Evolutionary conservation across 2,888 invertebrate species (phyloP), one percentile per base, ranked within the genome.

Genomic region (Theretra japonica): DNA sequence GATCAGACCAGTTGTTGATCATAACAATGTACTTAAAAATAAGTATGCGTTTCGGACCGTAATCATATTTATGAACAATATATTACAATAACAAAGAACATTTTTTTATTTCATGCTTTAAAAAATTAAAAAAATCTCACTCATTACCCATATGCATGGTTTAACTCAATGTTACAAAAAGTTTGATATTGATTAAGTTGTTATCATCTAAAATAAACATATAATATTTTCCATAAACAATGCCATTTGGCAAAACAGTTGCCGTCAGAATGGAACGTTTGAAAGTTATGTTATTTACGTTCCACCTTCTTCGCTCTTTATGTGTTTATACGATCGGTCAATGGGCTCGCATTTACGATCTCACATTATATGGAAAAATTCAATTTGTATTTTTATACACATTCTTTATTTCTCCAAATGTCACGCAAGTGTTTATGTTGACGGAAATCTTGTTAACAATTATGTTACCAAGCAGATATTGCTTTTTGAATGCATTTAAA

Each of bases 1-100:
- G 72, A 73, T 76, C 79, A 79, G 78, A 84, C 83, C 79, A 82
- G 80, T 80, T 76, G 75, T 76, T 75, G 76, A 83, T 86, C 84
- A 87, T 87, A 86, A 83, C 83, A 48, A 59, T 50, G 28, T 28
- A n/a, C 60, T 23, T 50, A 58, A 70, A 60, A 30, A 4, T 25
- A 59, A 4, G 17, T 25, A 60, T 19, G 19, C 7, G 30, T n/a
- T 19, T 1, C 5, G 19, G 28, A 19, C 19, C 19, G 21, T 41
- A 41, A 33, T 21, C 25, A 23, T 58, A 58, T 58, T 33, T 33
- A n/a, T n/a, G 30, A 62, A 33, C 19, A 30, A 30, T 30, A 8
- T 30, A 30, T 15, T 21, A 57, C 57, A 57, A 57, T 21, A 57
- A n/a, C 8, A 56, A 21, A 56, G n/a, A 3, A 41, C 11, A 15